Base-by-base conservation (phyloP, 2,797 vertebrate species). In the Kryptopterus vitreolus region DNA sequence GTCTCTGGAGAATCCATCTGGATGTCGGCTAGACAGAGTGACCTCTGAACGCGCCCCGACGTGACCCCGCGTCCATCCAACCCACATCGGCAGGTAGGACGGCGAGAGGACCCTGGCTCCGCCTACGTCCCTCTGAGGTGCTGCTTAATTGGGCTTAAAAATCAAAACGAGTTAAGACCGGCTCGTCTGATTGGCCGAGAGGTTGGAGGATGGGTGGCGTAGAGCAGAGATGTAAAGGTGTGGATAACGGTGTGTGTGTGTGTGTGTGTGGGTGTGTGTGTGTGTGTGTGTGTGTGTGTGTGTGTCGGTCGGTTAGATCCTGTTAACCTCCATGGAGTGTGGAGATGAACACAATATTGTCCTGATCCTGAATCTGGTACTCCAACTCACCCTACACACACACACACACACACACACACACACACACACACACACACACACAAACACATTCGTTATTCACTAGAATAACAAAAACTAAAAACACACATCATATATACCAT, bases 311-410 rank as follows among this genome's bases (percentile, higher is more conserved):
- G 63, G 81, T 78, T 59, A 66, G 26, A 8, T 52, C 66, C 76
- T 24, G 84, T 93, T 94, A 98, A 86, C 97, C 98, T 11, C 97
- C 97, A 0, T 99, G 98, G 83, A 99, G 92, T 1, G 98, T 99
- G 0, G 98, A 99, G 90, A 99, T 98, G 92, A 99, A 99, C 87
- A 98, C 94, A 46, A 99, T 75, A 16, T 93, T 96, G 93, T 99
- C 98, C 87, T 93, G 93, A 90, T 99, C 95, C 88, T 97, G 93
- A 53, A 99, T 95, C 86, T 95, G 91, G 86, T 98, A 99, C 85
- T 96, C 96, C 92, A 99, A 91, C 88, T 97, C 95, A 29, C 97
- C 98, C 97, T 99, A 90, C 80, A 90, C 78, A 61, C 79, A 83
- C 83, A 88, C 71, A 86, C 43, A 58, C 66, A 82, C 53, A 70